These are phyloP conservation scores for Pherbina coryleti DNA, from an alignment of 2,888 invertebrate genomes.

Conservation along the genomic window DNA sequence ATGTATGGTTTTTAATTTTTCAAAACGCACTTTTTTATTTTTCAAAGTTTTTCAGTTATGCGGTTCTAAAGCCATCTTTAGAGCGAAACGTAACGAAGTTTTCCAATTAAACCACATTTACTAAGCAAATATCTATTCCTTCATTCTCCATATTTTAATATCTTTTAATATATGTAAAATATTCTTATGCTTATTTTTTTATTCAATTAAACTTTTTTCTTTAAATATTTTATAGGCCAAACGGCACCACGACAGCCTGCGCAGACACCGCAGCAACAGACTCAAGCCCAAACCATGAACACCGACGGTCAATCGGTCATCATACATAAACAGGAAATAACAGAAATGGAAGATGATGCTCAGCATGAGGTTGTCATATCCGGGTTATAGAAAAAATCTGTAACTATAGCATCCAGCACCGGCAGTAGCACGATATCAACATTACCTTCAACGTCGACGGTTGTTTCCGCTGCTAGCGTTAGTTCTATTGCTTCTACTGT, in stretches of 20 bases:
- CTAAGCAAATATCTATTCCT: too few species aligned
- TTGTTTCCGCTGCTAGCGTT: conserved; percentile 31
- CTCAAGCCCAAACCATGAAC: conserved; percentile 46
- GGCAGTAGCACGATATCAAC: conserved; percentile 40
- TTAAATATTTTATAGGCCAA: conserved; percentile 55
- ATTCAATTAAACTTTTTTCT: too few species aligned
- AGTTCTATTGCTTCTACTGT: conserved; percentile 34
- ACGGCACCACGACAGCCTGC: conserved; percentile 71
- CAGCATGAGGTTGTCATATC: conserved; percentile 67
- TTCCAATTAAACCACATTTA: too few species aligned
- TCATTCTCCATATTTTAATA: too few species aligned
- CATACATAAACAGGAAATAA: conserved; percentile 67
- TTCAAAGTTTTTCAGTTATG: too few species aligned
- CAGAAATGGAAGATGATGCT: conserved; percentile 69
- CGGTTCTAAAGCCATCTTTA: too few species aligned
- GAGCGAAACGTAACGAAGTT: too few species aligned
- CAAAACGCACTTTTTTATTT: too few species aligned
- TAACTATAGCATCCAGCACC: conserved; percentile 42
- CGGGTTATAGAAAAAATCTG: conserved; percentile 65
- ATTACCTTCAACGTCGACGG: conserved; percentile 40
- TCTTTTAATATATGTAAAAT: too few species aligned
- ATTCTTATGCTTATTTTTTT: too few species aligned
- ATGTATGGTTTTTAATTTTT: too few species aligned
- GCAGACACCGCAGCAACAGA: conserved; percentile 48
- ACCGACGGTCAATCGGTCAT: conserved; percentile 58